Base-by-base conservation (phyloP, 2,888 invertebrate species). In the Tyria jacobaeae region DNA sequence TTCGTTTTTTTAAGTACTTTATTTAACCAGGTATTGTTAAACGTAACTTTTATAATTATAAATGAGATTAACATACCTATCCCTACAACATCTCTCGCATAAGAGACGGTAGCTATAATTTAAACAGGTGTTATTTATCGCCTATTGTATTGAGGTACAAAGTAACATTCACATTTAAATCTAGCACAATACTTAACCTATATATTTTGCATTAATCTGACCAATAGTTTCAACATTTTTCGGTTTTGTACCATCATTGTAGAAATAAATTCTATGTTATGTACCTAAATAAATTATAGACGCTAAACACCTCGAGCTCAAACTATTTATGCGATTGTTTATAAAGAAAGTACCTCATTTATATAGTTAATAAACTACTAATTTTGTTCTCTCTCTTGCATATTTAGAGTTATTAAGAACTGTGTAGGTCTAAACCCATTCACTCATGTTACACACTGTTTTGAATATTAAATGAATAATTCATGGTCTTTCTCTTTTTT, bases 111-210 rank as follows among this genome's bases (percentile, higher is more conserved):
- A 55, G 55, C 34, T 75, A 72, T n/a, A 34, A 14, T 75, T 65
- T 72, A 66, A 68, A 65, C 57, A 68, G 24, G 76, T 73, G 76
- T 75, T 76, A 73, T 73, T 76, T n/a, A n/a, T n/a, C 73, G 60
- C 57, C 62, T 48, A 61, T 63, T 47, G 63, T 73, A 65, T 75
- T 72, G n/a, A n/a, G n/a, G n/a, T 68, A 72, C 60, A 75, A 73
- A 73, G 59, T 55, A 57, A 71, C 0, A 6, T 31, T 31, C 27
- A 31, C 27, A 1, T 31, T 6, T 31, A 31, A 7, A 31, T 31
- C 27, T 31, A 31, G n/a, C n/a, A 31, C 27, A 2, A 31, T 6
- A 31, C 7, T 31, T 31, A 31, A 6, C 7, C 6, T 6, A n/a
- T 31, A 31, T 17, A 17, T 50, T 50, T 17, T 50, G n/a, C 31